Evolutionary conservation across 1,140 invertebrate genomes (phyloP), one percentile per base, ranked within the genome.

Genomic region (Amphibalanus amphitrite): DNA sequence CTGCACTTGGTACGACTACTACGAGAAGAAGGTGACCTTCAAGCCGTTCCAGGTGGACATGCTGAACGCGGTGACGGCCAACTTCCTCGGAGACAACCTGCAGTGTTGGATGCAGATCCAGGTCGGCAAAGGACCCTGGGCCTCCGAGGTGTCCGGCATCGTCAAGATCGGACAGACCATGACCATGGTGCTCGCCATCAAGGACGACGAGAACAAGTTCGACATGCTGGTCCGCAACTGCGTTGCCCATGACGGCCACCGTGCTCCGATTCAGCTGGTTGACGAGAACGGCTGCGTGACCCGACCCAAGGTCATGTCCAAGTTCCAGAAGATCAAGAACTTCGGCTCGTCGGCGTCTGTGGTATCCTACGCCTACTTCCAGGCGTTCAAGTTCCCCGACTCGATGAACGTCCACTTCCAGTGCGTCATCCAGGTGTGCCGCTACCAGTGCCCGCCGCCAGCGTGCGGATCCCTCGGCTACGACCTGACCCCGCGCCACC

Each of bases 371-470:
- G 92, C 93, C 1, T 93, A 95, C 81, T 96, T 96, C 89, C 80
- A 81, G 72, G 93, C 93, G 0, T 96, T 95, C 82, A 95, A 96
- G 80, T 96, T 96, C 87, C 93, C 93, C 0, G 93, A 96, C 79
- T 94, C 91, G 20, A 95, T 95, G 93, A 94, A 95, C 78, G 92
- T 96, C 1, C 93, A 95, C 84, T 96, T 96, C 88, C 93, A 96
- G 80, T 95, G 93, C 78, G 91, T 94, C 1, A 95, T 96, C 75
- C 93, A 96, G 83, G 92, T 95, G 1, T 96, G 93, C 76, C 85
- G 92, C 72, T 92, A 93, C 80, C 91, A 94, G 78, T 95, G 93
- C 78, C 92, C 92, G 0, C 91, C 93, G 76, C 92, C 91, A 0
- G 92, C 92, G 81, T 93, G 90, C 79, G 88, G 86, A 20, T 84